Percentiles rank a stretch among this genome's conserved stretches.
Evolutionary conservation across 2,888 invertebrate species (phyloP).

Genomic region (Lobophora halterata): DNA sequence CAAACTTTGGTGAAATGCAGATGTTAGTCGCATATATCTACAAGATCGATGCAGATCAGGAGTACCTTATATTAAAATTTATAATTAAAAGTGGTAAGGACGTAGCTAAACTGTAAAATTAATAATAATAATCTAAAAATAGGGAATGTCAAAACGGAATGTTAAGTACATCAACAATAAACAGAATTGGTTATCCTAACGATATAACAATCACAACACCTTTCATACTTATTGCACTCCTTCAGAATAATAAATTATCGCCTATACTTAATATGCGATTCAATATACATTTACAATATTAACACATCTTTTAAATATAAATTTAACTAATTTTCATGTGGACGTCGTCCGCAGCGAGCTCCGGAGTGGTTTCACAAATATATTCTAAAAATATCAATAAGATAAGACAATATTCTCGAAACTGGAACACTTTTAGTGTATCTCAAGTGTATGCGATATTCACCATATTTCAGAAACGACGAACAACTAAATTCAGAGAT

Average conservation of each 20-base stretch:
- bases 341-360: constrained; percentile 55
- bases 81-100: constrained; percentile 33
- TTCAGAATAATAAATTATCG: constrained; percentile 75
- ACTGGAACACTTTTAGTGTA: constrained; percentile 56
- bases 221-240: constrained; percentile 79
- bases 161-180: constrained; percentile 68
- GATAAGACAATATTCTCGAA: constrained; percentile 36
- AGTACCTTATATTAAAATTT: constrained; percentile 28
- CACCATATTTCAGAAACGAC: constrained; percentile 18
- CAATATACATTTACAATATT: constrained; percentile 78
- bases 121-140: constrained; percentile 33
- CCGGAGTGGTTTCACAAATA: constrained; percentile 47
- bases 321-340: constrained; percentile 71
- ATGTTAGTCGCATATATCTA: constrained; percentile 68
- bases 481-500: constrained; percentile 29
- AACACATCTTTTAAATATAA: constrained; percentile 77
- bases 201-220: constrained; percentile 77
- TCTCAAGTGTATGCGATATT: constrained; percentile 34
- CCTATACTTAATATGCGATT: constrained; percentile 68
- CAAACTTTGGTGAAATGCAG: constrained; percentile 80
- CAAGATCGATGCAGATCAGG: constrained; percentile 32
- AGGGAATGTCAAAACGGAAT: constrained; percentile 51
- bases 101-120: constrained; percentile 29
- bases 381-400: constrained; percentile 44
- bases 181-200: constrained; percentile 58